phyloP scores from a whole-genome alignment of 2,797 vertebrate species.

The Argentina silus region DNA sequence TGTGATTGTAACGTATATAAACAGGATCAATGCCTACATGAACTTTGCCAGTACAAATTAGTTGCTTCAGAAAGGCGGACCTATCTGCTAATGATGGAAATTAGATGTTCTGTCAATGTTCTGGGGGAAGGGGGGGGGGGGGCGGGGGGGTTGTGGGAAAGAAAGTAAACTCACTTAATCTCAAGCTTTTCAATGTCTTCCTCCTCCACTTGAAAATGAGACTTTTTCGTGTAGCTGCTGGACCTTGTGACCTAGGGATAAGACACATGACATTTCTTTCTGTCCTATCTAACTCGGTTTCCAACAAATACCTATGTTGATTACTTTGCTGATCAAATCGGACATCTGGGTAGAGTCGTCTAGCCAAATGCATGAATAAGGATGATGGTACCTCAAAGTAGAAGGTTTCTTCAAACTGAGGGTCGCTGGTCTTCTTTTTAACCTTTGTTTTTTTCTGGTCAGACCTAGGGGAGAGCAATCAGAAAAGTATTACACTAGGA shows the following conservation, averaged over 20 bases:
- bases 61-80: too few species aligned
- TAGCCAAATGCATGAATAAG: too few species aligned
- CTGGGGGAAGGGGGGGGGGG: too few species aligned
- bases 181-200: constrained; percentile 98
- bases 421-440: constrained; percentile 99
- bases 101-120: too few species aligned
- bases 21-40: too few species aligned
- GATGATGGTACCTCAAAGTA: constrained; percentile 87
- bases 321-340: background rate
- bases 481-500: background rate
- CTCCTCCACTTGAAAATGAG: constrained; percentile 95
- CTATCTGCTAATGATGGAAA: background rate
- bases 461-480: constrained; percentile 75
- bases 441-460: constrained; percentile 99
- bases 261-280: constrained; percentile 9
- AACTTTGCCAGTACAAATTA: too few species aligned
- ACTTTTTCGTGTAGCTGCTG: constrained; percentile 95
- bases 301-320: background rate
- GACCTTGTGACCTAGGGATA: constrained; percentile 89
- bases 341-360: too few species aligned
- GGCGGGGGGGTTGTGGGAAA: background rate
- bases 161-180: constrained; percentile 84
- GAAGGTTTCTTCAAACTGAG: constrained; percentile 96
- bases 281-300: background rate
- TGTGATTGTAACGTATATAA: too few species aligned